Conservation (phyloP, 2,888 invertebrate species). For the Calliphora vomitoria region DNA sequence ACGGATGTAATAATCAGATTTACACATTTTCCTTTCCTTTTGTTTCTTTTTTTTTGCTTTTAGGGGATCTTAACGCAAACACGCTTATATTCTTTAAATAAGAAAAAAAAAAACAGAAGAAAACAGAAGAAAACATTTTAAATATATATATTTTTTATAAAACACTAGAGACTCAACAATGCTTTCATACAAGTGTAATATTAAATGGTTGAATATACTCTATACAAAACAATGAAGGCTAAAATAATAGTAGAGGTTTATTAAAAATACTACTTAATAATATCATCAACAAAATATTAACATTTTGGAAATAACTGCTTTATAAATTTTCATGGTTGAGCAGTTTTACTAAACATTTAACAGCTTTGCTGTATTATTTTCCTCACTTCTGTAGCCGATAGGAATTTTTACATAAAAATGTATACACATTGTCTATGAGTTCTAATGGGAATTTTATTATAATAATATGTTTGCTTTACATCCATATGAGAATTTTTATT, state of each 20-base stretch:
- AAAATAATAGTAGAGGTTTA: background rate
- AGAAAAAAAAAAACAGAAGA: background rate
- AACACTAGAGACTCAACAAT: constrained; percentile 59
- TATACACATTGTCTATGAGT: constrained; percentile 25
- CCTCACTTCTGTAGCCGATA: background rate
- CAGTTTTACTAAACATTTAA: background rate
- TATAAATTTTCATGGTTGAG: too few relatives aligned
- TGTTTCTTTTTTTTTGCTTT: background rate
- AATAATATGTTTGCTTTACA: constrained; percentile 41
- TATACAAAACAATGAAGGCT: background rate
- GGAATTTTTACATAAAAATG: background rate
- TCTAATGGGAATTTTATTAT: constrained; percentile 64
- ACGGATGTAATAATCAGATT: constrained; percentile 63
- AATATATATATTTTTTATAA: constrained; percentile 28
- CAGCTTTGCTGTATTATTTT: background rate
- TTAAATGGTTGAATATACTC: background rate
- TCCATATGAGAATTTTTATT: constrained; percentile 12
- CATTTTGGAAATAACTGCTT: too few relatives aligned
- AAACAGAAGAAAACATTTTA: background rate
- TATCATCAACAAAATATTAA: too few relatives aligned
- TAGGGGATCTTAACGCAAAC: constrained; percentile 25
- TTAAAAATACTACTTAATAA: too few relatives aligned
- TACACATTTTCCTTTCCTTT: constrained; percentile 45
- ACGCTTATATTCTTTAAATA: constrained; percentile 24
- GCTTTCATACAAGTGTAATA: constrained; percentile 2